Evolutionary conservation across 2,113 vertebrate genomes (phyloP).

Genomic region (Ophthalmolycus amberensis): DNA sequence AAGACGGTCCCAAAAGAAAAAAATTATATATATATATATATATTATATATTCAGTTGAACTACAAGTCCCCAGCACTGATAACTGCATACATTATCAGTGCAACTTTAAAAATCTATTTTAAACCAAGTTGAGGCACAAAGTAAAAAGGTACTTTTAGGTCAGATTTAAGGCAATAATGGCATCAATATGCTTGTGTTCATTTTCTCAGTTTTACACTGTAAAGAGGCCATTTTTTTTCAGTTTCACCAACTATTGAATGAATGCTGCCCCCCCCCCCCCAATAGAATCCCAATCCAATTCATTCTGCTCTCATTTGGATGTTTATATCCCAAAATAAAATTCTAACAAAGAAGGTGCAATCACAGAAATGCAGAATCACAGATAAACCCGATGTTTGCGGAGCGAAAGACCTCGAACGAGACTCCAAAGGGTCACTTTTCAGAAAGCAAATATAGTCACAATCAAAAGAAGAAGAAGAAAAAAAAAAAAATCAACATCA

Average conservation of each 20-base stretch:
- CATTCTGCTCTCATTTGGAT: neutral
- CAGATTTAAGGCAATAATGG: conserved; percentile 16
- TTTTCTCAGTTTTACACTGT: conserved; percentile 1
- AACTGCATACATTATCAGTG: conserved; percentile 11
- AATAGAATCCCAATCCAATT: neutral
- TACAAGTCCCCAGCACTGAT: neutral
- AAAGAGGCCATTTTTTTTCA: neutral
- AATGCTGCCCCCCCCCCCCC: neutral
- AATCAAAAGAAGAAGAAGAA: neutral
- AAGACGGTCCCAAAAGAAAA: neutral
- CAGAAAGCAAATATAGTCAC: conserved; percentile 45
- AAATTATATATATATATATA: neutral
- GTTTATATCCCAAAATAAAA: neutral
- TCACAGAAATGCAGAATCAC: conserved; percentile 24
- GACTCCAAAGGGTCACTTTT: conserved; percentile 58
- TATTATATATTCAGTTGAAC: neutral
- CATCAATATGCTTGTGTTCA: neutral
- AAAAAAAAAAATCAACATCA: conserved; percentile 25
- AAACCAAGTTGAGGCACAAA: conserved; percentile 21
- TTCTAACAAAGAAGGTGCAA: conserved; percentile 52
- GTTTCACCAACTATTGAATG: neutral
- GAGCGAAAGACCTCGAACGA: neutral
- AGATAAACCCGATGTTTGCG: conserved; percentile 22
- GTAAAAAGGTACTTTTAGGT: conserved; percentile 54
- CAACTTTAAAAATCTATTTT: conserved; percentile 15